These are phyloP conservation scores for Daboia siamensis DNA, from an alignment of 2,113 vertebrate species.

Conservation along the genomic window DNA sequence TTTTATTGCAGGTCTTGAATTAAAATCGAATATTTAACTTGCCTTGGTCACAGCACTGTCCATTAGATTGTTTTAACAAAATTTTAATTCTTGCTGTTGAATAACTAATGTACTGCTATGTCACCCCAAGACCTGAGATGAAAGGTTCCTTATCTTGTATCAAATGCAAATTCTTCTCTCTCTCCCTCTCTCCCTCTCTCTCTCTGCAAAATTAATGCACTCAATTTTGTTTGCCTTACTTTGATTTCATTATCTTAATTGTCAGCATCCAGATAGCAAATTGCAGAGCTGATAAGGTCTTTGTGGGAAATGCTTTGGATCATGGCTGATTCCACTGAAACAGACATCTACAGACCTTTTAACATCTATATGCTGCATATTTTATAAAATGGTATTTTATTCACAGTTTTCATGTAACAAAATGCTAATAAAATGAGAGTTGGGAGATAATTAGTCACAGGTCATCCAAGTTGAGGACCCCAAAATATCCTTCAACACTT, in stretches of 20 bases:
- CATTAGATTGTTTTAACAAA: not conserved
- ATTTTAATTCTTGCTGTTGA: not conserved
- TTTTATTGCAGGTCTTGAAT: not conserved
- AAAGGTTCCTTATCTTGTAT: not conserved
- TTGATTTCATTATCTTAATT: conserved; percentile 18
- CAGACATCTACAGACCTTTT: not conserved
- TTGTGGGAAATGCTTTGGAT: not conserved
- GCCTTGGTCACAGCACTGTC: not conserved
- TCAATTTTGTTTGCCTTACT: not conserved
- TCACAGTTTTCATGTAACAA: not conserved
- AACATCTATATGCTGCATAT: not conserved
- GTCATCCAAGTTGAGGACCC: not conserved
- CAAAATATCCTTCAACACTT: not conserved
- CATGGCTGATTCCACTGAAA: not conserved
- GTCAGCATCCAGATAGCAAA: not conserved
- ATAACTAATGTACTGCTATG: not conserved
- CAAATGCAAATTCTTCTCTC: not conserved
- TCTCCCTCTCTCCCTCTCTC: too few species aligned
- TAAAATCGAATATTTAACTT: not conserved
- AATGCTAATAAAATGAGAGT: not conserved
- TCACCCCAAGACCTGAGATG: not conserved
- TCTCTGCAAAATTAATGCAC: not conserved
- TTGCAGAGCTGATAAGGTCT: conserved; percentile 9
- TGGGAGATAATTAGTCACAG: not conserved
- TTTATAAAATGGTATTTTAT: not conserved